Conservation (phyloP, 2,888 invertebrate species). For the Caenorhabditis angaria region DNA sequence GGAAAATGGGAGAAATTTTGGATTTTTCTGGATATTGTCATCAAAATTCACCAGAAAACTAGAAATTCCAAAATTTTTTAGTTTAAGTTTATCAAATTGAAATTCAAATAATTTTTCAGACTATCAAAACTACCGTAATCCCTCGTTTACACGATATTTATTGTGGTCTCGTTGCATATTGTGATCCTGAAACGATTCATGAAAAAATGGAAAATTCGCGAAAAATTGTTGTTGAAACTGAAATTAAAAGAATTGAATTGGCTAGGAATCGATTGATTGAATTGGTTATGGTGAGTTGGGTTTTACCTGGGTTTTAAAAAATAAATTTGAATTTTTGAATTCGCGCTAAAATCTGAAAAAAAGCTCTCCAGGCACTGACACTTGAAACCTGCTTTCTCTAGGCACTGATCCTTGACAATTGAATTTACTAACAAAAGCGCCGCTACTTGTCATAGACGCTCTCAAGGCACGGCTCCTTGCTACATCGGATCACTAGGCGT, state of each 20-base stretch:
- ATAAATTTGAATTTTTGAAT: neutral
- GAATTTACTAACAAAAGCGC: too few relatives aligned
- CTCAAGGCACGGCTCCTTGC: too few relatives aligned
- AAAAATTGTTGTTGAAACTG: conserved; percentile 25
- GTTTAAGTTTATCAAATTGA: too few relatives aligned
- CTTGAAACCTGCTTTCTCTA: too few relatives aligned
- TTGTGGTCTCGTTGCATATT: conserved; percentile 10
- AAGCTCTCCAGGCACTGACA: too few relatives aligned
- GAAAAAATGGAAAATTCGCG: conserved; percentile 22
- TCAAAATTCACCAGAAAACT: too few relatives aligned
- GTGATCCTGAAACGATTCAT: neutral
- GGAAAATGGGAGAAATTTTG: too few relatives aligned
- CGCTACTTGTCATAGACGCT: too few relatives aligned
- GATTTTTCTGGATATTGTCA: too few relatives aligned
- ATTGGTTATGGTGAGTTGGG: conserved; percentile 26
- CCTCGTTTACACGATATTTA: conserved; percentile 39
- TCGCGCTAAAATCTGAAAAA: too few relatives aligned
- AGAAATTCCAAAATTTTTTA: too few relatives aligned
- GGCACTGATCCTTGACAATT: too few relatives aligned
- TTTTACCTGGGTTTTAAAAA: neutral
- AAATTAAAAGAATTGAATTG: conserved; percentile 22
- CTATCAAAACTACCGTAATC: conserved; percentile 22
- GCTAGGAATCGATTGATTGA: conserved; percentile 26
- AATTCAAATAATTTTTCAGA: conserved; percentile 15
- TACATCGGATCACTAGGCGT: neutral